These are phyloP conservation scores for Nannobrachium achirus DNA, from an alignment of 2,113 vertebrate genomes.

Conservation along the genomic window DNA sequence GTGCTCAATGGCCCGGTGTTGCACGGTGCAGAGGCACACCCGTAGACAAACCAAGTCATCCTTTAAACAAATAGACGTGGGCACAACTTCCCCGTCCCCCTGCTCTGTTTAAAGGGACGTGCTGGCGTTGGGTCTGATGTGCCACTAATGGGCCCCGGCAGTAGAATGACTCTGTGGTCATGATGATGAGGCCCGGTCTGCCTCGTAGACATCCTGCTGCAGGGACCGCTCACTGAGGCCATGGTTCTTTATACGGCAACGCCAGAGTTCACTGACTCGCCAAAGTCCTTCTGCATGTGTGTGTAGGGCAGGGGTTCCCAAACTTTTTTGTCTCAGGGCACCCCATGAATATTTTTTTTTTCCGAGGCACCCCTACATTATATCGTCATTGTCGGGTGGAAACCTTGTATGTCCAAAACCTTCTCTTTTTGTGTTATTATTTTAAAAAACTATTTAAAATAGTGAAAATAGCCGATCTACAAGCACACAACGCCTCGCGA, in stretches of 20 bases:
- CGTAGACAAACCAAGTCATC: conserved; percentile 63
- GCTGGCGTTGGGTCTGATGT: conserved; percentile 42
- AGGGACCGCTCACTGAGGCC: conserved; percentile 2
- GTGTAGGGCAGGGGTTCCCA: too few relatives aligned
- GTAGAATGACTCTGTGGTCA: conserved; percentile 44
- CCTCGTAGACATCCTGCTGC: conserved; percentile 41
- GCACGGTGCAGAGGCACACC: conserved; percentile 79
- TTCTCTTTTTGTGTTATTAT: too few relatives aligned
- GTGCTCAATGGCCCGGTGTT: conserved; percentile 94
- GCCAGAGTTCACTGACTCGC: too few relatives aligned
- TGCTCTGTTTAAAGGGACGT: conserved; percentile 57
- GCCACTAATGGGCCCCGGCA: conserved; percentile 46
- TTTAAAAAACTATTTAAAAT: too few relatives aligned
- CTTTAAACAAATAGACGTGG: conserved; percentile 77
- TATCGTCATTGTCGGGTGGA: too few relatives aligned
- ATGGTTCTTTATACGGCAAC: conserved; percentile 4
- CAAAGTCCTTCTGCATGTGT: too few relatives aligned
- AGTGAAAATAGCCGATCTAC: too few relatives aligned
- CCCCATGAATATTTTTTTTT: too few relatives aligned
- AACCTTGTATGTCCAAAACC: too few relatives aligned
- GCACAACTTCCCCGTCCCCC: conserved; percentile 44
- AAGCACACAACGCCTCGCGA: too few relatives aligned
- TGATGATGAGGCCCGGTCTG: conserved; percentile 13
- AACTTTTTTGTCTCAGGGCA: too few relatives aligned
- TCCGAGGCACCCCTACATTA: too few relatives aligned